Conservation (phyloP, 1,140 invertebrate species). For the Idris sp. region DNA sequence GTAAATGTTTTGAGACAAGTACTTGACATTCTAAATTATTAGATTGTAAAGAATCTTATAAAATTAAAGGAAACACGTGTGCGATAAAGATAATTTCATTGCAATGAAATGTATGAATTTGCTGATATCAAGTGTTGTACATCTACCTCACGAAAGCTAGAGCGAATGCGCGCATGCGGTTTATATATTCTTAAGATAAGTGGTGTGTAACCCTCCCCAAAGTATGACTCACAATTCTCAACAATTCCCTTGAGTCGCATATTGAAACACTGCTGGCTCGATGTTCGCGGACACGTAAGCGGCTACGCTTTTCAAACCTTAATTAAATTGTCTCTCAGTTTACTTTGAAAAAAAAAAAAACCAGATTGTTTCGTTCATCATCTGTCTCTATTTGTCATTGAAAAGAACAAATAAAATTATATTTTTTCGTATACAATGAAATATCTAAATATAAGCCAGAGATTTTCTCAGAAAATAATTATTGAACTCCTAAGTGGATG, state of each 20-base stretch:
- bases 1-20: too few species aligned
- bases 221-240: slow-evolving; percentile 56
- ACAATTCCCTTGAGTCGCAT: slow-evolving; percentile 50
- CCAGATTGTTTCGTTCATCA: slow-evolving; percentile 11
- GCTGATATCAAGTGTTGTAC: slow-evolving; percentile 35
- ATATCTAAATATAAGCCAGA: too few species aligned
- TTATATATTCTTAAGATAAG: slow-evolving; percentile 56
- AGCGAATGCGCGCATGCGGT: slow-evolving; percentile 48
- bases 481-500: too few species aligned
- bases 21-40: too few species aligned
- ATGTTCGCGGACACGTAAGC: slow-evolving; percentile 53
- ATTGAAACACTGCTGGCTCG: slow-evolving; percentile 35
- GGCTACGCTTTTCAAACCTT: slow-evolving; percentile 37
- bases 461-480: too few species aligned
- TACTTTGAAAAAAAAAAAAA: slow-evolving; percentile 37
- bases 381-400: not conserved
- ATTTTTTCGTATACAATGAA: too few species aligned
- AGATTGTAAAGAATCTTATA: too few species aligned
- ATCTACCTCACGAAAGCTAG: slow-evolving; percentile 37
- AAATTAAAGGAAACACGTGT: slow-evolving; percentile 34
- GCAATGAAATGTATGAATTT: slow-evolving; percentile 33
- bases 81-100: slow-evolving; percentile 44
- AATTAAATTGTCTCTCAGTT: slow-evolving; percentile 51
- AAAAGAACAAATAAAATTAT: slow-evolving; percentile 16
- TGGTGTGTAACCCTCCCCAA: slow-evolving; percentile 42